Conservation (phyloP, 2,113 vertebrate species). For the Melanocharis versteri region DNA sequence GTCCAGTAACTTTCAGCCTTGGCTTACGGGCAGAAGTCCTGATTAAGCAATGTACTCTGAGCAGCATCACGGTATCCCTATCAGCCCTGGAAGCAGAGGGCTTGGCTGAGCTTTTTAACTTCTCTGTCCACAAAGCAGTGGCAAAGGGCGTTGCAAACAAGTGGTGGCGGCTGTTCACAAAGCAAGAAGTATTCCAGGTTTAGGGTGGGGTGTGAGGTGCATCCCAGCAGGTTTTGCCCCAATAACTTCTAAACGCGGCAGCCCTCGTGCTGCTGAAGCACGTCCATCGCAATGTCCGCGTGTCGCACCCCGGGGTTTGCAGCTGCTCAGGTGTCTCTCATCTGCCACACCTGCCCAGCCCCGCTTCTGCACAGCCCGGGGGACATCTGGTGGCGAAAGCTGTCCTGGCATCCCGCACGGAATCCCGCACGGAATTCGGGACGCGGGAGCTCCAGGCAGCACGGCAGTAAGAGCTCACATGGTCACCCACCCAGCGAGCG, state of each 20-base stretch:
- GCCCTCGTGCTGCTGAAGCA: not conserved
- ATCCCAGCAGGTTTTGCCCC: not conserved
- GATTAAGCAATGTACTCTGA: not conserved
- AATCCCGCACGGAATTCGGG: not conserved
- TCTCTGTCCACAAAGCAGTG: not conserved
- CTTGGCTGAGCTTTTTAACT: not conserved
- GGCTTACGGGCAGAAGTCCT: not conserved
- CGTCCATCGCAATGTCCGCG: not conserved
- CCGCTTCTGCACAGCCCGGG: not conserved
- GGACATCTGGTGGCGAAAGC: constrained; percentile 14
- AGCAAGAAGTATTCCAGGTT: not conserved
- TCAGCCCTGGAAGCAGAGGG: not conserved
- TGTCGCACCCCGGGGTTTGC: not conserved
- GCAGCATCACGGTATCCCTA: not conserved
- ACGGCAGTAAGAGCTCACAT: not conserved
- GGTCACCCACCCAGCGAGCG: not conserved
- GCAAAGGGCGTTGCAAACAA: not conserved
- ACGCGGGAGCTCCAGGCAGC: not conserved
- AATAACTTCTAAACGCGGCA: not conserved
- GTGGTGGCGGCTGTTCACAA: not conserved
- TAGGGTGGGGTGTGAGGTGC: fast-evolving
- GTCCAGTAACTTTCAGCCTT: not conserved
- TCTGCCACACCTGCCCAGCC: not conserved
- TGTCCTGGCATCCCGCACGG: not conserved
- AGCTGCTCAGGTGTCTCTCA: not conserved